phyloP scores from a whole-genome alignment of 2,888 invertebrate genomes.

The Synergus gifuensis region DNA sequence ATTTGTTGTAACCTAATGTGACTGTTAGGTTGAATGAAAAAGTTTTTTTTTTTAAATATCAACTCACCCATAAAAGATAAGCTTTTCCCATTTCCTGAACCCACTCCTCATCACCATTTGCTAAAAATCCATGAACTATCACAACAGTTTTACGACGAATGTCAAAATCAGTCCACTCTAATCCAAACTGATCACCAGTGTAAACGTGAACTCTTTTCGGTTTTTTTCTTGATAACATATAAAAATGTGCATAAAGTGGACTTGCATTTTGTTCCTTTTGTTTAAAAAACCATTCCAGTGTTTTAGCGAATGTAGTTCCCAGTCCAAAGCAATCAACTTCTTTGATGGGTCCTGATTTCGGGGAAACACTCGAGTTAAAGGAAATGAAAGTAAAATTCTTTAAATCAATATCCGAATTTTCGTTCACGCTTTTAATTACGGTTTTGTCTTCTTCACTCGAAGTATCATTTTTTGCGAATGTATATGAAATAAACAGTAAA shows the following conservation, averaged over 20 bases:
- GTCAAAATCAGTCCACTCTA: constrained; percentile 82
- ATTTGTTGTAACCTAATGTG: too few species aligned
- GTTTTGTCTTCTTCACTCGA: background rate
- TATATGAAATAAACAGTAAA: background rate
- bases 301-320: constrained; percentile 73
- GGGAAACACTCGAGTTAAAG: background rate
- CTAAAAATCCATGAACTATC: constrained; percentile 84
- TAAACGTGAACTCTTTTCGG: constrained; percentile 78
- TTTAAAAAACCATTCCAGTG: constrained; percentile 78
- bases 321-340: constrained; percentile 78
- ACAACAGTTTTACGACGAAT: constrained; percentile 79
- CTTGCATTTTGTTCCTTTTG: constrained; percentile 77
- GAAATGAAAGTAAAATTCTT: background rate
- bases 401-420: background rate
- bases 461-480: background rate
- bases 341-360: background rate
- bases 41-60: too few species aligned
- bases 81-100: constrained; percentile 81
- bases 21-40: too few species aligned
- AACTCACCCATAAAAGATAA: constrained; percentile 80
- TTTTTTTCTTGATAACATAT: constrained; percentile 77
- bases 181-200: constrained; percentile 78
- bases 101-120: constrained; percentile 81
- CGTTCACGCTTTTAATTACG: background rate
- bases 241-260: constrained; percentile 79